Percentiles rank a stretch among this genome's conserved stretches.
Conservation (phyloP, 2,113 vertebrate species). For the Gymnarchus niloticus region DNA sequence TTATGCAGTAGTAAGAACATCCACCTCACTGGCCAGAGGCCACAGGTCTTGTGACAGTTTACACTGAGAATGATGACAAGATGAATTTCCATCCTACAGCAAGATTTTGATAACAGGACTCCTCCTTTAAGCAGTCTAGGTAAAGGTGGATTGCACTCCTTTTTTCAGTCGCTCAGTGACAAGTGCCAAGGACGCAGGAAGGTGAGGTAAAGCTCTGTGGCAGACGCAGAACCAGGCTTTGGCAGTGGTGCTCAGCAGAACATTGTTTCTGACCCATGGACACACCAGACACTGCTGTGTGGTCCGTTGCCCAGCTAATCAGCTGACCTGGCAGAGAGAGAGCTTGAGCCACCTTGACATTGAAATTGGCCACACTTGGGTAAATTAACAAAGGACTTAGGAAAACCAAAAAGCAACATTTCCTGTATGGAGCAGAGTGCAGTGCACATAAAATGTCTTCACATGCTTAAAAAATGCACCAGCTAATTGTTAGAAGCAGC, state of each 20-base stretch:
- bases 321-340: neutral
- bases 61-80: neutral
- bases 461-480: constrained; percentile 66
- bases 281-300: neutral
- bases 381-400: neutral
- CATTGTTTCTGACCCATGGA: neutral
- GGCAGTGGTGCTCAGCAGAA: neutral
- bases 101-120: neutral
- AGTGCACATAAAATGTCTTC: constrained; percentile 50
- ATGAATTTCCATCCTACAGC: neutral
- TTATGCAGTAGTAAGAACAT: neutral
- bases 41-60: neutral
- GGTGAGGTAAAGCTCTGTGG: neutral
- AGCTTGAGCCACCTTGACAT: constrained; percentile 1
- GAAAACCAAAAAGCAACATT: constrained; percentile 31
- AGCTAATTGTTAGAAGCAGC: constrained; percentile 64
- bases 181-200: neutral
- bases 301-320: neutral
- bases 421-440: constrained; percentile 34
- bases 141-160: neutral
- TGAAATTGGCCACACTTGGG: neutral
- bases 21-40: neutral
- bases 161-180: neutral
- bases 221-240: constrained; percentile 1
- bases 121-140: neutral